Base-by-base conservation (phyloP, 2,113 vertebrate species). In the Aphelocoma coerulescens region DNA sequence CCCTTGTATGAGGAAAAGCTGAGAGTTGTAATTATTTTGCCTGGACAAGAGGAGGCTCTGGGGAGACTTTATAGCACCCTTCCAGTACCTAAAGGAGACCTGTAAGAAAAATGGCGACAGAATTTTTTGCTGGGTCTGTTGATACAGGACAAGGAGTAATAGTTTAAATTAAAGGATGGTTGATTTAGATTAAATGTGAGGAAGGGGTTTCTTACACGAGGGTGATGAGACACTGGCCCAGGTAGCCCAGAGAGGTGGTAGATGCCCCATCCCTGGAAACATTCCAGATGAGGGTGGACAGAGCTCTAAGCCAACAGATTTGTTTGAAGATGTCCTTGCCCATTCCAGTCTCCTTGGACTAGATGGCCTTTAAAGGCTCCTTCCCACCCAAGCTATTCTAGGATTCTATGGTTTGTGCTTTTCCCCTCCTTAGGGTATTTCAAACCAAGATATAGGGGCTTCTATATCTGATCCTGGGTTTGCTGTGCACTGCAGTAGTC, bases 121-220 rank as follows among this genome's bases (percentile, higher is more conserved):
- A 39, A 17, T 13, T 22, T n/a, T 82, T 54, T 41, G 11, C 14
- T 32, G 20, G 20, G 9, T 46, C 23, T 54, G 4, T 61, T 61
- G 24, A 3, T 5, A 75, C 14, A 62, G 20, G 14, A 41, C 17
- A 61, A 48, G 33, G 28, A 17, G 4, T 18, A 68, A 23, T 20
- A 75, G 23, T 75, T 46, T 67, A n/a, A 82, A 54, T 1, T 26
- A 24, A 54, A 35, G 13, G 14, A n/a, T 8, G 6, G 5, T 12
- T 0, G 0, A n/a, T 68, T 73, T 54, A 22, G 7, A 30, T 8
- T 10, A 46, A n/a, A 13, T 20, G 23, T 46, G 6, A 55, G 16
- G 28, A 62, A 63, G 24, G 21, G 24, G 3, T n/a, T 54, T 88
- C 30, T 75, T 39, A 52, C 7, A n/a, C 0, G 6, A 26, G 24